Conservation (phyloP, 2,113 vertebrate species). For the Phalacrocorax brasilianus region DNA sequence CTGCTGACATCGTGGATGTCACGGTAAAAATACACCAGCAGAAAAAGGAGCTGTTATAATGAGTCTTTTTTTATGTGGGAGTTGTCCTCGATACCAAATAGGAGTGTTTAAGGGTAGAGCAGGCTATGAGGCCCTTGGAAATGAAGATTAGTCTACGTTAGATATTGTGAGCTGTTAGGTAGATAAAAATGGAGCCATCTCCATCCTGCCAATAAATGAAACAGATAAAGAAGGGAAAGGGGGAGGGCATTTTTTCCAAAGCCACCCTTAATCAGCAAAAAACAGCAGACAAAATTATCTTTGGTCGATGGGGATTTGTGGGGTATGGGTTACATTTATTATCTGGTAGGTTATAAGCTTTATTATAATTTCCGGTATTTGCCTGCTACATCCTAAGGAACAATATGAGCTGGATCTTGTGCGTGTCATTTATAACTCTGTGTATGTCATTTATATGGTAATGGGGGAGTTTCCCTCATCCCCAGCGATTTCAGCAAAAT, state of each 20-base stretch:
- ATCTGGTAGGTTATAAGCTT: slow-evolving; percentile 27
- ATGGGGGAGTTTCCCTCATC: slow-evolving; percentile 22
- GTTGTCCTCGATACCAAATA: neutral
- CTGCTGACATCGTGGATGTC: accelerated
- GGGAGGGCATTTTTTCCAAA: neutral
- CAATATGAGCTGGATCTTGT: neutral
- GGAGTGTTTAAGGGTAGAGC: neutral
- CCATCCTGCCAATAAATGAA: slow-evolving; percentile 8
- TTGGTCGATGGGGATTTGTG: slow-evolving; percentile 35
- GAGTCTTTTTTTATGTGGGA: neutral
- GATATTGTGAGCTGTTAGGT: neutral
- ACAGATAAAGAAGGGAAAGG: neutral
- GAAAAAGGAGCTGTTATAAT: neutral
- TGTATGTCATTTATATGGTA: slow-evolving; percentile 30
- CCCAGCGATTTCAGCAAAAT: neutral
- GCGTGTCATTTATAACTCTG: neutral
- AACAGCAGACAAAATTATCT: slow-evolving; percentile 43
- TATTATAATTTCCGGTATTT: slow-evolving; percentile 51
- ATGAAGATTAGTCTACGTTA: neutral
- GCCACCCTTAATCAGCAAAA: slow-evolving; percentile 46
- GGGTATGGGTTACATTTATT: slow-evolving; percentile 44
- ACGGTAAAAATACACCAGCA: accelerated
- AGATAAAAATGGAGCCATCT: slow-evolving; percentile 19
- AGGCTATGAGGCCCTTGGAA: neutral
- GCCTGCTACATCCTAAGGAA: neutral